These are phyloP conservation scores for Lagodon rhomboides DNA, from an alignment of 2,797 vertebrate genomes.

Conservation along the genomic window DNA sequence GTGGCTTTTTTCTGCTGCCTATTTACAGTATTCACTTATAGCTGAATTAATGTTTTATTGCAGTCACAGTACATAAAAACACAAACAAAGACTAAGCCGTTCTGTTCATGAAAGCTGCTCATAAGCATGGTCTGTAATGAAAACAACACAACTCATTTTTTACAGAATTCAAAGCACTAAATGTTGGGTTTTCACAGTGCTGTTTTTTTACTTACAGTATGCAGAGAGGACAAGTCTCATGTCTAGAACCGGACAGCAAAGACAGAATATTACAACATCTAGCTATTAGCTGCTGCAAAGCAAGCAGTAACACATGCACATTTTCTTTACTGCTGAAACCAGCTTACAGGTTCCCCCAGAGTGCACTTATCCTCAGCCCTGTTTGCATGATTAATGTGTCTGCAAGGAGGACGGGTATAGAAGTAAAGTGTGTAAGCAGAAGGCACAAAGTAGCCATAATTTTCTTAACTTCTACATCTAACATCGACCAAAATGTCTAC, in stretches of 20 bases:
- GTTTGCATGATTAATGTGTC: conserved; percentile 39
- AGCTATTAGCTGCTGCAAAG: conserved; percentile 9
- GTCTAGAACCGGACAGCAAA: conserved; percentile 11
- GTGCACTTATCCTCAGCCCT: conserved; percentile 14
- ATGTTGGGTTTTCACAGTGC: conserved; percentile 6
- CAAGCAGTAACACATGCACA: conserved; percentile 37
- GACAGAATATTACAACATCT: conserved; percentile 24
- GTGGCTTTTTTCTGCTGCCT: background rate
- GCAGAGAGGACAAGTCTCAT: conserved; percentile 8
- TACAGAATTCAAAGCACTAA: conserved; percentile 2
- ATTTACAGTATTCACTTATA: background rate
- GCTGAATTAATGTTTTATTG: background rate
- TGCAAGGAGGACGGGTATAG: background rate
- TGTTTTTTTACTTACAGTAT: conserved; percentile 32
- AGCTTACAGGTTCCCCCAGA: conserved; percentile 19
- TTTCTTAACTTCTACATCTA: background rate
- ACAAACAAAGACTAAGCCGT: background rate
- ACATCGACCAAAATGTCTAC: background rate
- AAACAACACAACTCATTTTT: conserved; percentile 1
- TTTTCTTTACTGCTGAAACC: conserved; percentile 29
- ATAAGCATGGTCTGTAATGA: background rate
- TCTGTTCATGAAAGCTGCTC: background rate
- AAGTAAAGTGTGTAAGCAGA: background rate
- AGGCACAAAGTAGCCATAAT: conserved; percentile 12
- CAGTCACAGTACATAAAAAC: background rate